phyloP scores from a whole-genome alignment of 2,113 vertebrate species.

The Rattus rattus region DNA sequence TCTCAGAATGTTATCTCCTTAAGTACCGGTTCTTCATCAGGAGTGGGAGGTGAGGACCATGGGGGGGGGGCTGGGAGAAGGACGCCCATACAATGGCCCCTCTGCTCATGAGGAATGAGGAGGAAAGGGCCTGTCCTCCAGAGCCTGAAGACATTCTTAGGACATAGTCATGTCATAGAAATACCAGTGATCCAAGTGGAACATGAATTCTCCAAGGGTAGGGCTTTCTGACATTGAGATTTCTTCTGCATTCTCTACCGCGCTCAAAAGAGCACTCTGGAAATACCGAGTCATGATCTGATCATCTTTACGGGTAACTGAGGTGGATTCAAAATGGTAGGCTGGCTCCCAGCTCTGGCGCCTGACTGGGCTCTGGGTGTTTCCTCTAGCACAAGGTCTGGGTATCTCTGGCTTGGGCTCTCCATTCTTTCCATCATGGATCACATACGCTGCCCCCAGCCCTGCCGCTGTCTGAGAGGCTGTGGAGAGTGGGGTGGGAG shows the following conservation, averaged over 20 bases:
- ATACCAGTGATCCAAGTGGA: neutral
- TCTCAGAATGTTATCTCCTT: neutral
- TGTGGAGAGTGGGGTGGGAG: neutral
- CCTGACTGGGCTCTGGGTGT: conserved; percentile 9
- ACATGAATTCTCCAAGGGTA: conserved; percentile 6
- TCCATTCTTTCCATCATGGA: neutral
- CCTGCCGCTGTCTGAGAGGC: conserved; percentile 15
- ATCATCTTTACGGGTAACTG: neutral
- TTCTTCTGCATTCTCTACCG: conserved; percentile 33
- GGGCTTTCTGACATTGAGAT: neutral
- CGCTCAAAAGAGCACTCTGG: conserved; percentile 1
- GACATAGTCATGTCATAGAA: neutral
- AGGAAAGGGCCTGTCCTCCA: neutral
- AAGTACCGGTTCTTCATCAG: neutral
- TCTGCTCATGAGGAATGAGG: neutral
- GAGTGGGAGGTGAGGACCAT: conserved; percentile 18
- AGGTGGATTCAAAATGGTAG: neutral
- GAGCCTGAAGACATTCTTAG: neutral
- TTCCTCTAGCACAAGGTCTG: conserved; percentile 5
- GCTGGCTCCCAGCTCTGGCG: conserved; percentile 30
- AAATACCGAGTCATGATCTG: neutral
- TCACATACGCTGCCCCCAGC: neutral
- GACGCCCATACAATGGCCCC: conserved; percentile 20
- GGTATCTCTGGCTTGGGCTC: neutral
- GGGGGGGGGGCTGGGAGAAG: neutral